These are phyloP conservation scores for Marisa cornuarietis DNA, from an alignment of 1,140 invertebrate genomes.

Conservation along the genomic window DNA sequence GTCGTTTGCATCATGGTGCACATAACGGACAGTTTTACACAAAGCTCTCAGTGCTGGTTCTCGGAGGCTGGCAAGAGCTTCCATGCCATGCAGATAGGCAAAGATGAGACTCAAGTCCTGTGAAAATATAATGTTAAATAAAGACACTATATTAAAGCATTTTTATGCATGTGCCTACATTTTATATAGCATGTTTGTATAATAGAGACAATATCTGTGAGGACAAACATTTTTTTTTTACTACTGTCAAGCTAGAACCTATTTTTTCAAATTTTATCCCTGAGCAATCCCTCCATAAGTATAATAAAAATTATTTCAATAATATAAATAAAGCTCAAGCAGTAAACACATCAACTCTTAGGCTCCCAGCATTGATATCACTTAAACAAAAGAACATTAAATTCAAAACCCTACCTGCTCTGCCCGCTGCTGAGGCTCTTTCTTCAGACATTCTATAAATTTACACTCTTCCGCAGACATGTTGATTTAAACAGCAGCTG, in stretches of 20 bases:
- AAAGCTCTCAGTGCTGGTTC: conserved; percentile 77
- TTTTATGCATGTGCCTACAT: too few relatives aligned
- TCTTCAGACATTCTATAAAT: conserved; percentile 48
- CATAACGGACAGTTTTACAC: conserved; percentile 78
- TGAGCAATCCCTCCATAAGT: too few relatives aligned
- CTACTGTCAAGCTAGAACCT: too few relatives aligned
- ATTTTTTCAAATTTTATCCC: too few relatives aligned
- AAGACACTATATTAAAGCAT: too few relatives aligned
- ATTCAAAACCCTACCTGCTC: conserved; percentile 36
- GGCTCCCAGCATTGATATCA: not conserved
- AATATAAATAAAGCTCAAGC: too few relatives aligned
- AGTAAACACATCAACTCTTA: not conserved
- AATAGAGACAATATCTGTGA: too few relatives aligned
- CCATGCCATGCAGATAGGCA: conserved; percentile 78
- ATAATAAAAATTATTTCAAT: not conserved
- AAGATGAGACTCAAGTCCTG: conserved; percentile 83
- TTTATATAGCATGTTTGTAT: too few relatives aligned
- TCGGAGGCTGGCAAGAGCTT: conserved; percentile 76
- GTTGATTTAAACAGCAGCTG: too few relatives aligned
- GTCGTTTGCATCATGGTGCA: conserved; percentile 80
- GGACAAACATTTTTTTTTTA: too few relatives aligned
- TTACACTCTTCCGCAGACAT: conserved; percentile 36
- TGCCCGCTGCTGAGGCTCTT: conserved; percentile 38
- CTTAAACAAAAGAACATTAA: not conserved
- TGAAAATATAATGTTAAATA: not conserved